phyloP scores from a whole-genome alignment of 1,140 invertebrate species.

The Cardiocondyla obscurior region DNA sequence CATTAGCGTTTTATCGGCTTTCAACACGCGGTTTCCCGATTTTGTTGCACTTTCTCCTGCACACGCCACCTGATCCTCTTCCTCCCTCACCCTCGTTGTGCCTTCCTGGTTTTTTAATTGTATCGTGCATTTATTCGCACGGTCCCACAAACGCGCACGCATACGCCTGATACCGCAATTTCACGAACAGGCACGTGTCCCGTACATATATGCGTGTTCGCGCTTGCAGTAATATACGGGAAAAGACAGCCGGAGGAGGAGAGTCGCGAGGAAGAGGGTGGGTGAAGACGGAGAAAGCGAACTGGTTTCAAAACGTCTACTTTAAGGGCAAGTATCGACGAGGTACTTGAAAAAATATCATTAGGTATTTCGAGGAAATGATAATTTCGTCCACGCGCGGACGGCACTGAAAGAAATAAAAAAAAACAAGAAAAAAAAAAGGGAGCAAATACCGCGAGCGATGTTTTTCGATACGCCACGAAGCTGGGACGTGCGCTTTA shows the following conservation, averaged over 20 bases:
- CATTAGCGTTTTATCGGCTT: constrained; percentile 32
- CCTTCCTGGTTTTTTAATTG: constrained; percentile 42
- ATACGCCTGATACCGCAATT: constrained; percentile 8
- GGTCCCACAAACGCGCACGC: not conserved
- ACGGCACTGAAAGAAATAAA: not conserved
- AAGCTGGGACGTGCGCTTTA: not conserved
- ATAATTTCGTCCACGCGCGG: not conserved
- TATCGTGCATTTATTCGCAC: constrained; percentile 37
- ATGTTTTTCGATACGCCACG: constrained; percentile 18
- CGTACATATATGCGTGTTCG: constrained; percentile 21
- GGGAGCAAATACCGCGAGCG: not conserved
- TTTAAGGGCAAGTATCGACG: constrained; percentile 75
- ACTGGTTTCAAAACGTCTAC: constrained; percentile 75
- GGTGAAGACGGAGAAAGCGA: constrained; percentile 54
- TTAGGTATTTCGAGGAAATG: not conserved
- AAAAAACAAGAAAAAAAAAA: not conserved
- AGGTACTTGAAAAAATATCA: constrained; percentile 10
- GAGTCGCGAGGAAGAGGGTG: constrained; percentile 23
- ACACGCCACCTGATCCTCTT: not conserved
- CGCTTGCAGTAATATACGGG: constrained; percentile 14
- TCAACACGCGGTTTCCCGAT: constrained; percentile 21
- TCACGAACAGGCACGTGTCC: constrained; percentile 52
- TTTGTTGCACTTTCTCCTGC: constrained; percentile 51
- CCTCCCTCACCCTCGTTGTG: not conserved
- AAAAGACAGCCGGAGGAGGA: not conserved